A percentile compares a stretch with the other conserved stretches of the same genome.
phyloP scores from a whole-genome alignment of 1,140 invertebrate genomes.

The Rhizoglyphus robini region DNA sequence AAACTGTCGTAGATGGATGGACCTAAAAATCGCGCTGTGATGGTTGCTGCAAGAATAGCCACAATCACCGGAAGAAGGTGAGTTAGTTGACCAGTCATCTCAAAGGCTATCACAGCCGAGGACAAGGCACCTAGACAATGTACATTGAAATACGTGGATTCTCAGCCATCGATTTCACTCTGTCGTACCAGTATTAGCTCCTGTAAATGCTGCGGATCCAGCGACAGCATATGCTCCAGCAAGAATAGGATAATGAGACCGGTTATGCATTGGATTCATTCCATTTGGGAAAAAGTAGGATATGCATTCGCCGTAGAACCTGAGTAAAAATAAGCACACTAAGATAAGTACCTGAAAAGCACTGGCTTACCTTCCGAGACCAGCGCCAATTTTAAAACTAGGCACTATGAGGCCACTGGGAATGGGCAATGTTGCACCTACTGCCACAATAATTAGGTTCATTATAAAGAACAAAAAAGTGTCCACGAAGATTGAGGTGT shows the following conservation, averaged over 20 bases:
- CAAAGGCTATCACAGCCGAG: conserved; percentile 93
- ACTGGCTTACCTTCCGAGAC: conserved; percentile 47
- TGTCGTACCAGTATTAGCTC: conserved; percentile 50
- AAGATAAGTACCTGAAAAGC: not conserved
- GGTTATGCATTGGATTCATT: conserved; percentile 62
- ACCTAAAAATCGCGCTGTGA: conserved; percentile 74
- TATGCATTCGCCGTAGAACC: conserved; percentile 72
- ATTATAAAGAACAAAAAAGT: conserved; percentile 59
- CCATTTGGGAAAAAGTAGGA: conserved; percentile 80
- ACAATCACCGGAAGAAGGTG: conserved; percentile 93
- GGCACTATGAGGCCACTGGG: conserved; percentile 66
- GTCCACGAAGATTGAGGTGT: conserved; percentile 70
- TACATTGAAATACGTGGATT: not conserved
- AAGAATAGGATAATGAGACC: conserved; percentile 41
- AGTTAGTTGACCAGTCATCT: conserved; percentile 94
- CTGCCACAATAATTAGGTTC: conserved; percentile 61
- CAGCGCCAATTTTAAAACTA: conserved; percentile 70
- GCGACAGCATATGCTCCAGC: conserved; percentile 52
- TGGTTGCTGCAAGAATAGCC: conserved; percentile 82
- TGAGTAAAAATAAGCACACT: conserved; percentile 21
- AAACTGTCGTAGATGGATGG: conserved; percentile 97
- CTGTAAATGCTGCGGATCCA: conserved; percentile 25
- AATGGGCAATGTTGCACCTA: conserved; percentile 64
- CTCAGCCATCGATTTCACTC: not conserved
- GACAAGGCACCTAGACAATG: conserved; percentile 96